These are phyloP conservation scores for Drosophila melanocephala DNA, from an alignment of 2,888 invertebrate species.

Conservation along the genomic window DNA sequence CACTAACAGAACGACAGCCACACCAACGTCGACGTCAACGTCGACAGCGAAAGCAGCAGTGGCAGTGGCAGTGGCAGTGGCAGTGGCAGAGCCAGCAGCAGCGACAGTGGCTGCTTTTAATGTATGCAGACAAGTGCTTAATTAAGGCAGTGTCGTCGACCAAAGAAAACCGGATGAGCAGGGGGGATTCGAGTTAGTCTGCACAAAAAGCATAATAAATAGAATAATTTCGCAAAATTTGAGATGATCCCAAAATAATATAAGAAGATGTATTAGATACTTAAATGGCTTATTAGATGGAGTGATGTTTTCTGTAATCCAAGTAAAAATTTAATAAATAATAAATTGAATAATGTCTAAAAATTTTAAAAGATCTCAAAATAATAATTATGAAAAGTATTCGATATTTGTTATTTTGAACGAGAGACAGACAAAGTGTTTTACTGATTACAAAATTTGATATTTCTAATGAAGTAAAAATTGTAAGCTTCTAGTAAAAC, in stretches of 20 bases:
- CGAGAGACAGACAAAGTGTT: background rate
- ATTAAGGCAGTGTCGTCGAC: constrained; percentile 73
- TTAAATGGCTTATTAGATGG: background rate
- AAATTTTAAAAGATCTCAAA: background rate
- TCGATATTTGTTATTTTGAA: background rate
- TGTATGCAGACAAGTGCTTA: constrained; percentile 82
- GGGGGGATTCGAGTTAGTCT: background rate
- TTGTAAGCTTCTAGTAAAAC: background rate
- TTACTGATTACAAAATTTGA: background rate
- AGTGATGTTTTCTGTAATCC: background rate
- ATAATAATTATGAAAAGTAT: background rate
- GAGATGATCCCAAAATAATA: background rate
- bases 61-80: constrained; percentile 30
- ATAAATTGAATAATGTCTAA: background rate
- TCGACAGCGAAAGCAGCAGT: constrained; percentile 35
- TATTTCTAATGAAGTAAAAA: background rate
- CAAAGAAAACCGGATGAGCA: background rate
- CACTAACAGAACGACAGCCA: constrained; percentile 29
- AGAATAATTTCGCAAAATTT: background rate
- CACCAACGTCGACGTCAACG: constrained; percentile 27
- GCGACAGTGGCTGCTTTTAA: constrained; percentile 74
- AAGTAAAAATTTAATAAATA: background rate
- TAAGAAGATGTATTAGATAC: background rate
- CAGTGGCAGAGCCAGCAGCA: constrained; percentile 27
- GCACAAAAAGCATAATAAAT: background rate